Evolutionary conservation across 2,888 invertebrate genomes (phyloP).

Genomic region (Athalia circularis): DNA sequence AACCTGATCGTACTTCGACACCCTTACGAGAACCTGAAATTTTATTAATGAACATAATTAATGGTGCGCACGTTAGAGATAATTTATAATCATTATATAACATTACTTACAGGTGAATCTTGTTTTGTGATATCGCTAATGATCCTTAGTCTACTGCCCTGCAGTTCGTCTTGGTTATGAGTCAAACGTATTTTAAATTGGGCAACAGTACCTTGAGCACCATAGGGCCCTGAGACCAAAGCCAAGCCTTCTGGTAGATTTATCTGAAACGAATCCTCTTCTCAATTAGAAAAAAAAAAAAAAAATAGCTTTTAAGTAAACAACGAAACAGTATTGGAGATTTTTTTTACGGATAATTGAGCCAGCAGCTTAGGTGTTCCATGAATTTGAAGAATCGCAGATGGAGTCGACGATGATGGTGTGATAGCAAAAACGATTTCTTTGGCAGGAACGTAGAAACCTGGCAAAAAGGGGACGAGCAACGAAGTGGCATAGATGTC

Average conservation of each 20-base stretch:
- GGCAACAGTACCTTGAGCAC: constrained; percentile 59
- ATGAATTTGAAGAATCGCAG: constrained; percentile 66
- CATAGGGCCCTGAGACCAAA: constrained; percentile 61
- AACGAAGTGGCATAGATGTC: constrained; percentile 68
- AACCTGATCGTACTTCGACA: constrained; percentile 66
- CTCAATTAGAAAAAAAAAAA: background rate
- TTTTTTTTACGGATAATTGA: constrained; percentile 74
- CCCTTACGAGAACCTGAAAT: constrained; percentile 66
- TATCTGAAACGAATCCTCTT: constrained; percentile 56
- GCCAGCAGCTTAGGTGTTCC: constrained; percentile 78
- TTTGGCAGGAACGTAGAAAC: constrained; percentile 69
- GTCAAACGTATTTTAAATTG: constrained; percentile 67
- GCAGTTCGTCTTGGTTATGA: constrained; percentile 67
- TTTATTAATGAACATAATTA: background rate
- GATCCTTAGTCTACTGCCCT: constrained; percentile 67
- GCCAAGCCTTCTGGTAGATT: constrained; percentile 68
- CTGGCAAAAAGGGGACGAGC: constrained; percentile 71
- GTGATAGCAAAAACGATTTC: constrained; percentile 68
- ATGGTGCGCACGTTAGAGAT: background rate
- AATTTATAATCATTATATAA: background rate
- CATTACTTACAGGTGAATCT: constrained; percentile 63
- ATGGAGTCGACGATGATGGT: constrained; percentile 58
- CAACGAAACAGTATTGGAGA: background rate
- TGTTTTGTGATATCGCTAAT: constrained; percentile 69
- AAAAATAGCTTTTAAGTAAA: background rate